These are phyloP conservation scores for Macrochelys suwanniensis DNA, from an alignment of 2,797 vertebrate species.

Conservation along the genomic window DNA sequence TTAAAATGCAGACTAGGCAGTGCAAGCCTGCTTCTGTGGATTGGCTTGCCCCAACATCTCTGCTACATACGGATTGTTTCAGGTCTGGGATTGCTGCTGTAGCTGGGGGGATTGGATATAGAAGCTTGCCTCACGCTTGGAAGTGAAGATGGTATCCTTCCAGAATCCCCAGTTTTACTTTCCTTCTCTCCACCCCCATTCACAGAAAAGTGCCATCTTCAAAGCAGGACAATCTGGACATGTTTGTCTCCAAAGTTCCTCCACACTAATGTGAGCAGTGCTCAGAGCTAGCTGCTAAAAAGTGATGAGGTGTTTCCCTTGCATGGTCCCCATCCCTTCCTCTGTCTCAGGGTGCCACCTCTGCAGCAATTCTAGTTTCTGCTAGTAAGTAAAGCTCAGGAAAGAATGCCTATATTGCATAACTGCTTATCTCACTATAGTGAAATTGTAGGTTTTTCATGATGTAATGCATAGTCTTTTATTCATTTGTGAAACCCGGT, in stretches of 20 bases:
- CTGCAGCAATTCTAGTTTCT: background rate
- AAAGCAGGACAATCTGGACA: background rate
- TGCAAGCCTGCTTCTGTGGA: background rate
- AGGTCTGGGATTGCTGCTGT: background rate
- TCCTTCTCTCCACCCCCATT: background rate
- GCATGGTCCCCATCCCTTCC: background rate
- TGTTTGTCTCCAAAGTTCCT: background rate
- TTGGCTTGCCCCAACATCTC: background rate
- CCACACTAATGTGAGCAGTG: background rate
- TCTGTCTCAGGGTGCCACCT: background rate
- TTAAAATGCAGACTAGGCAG: background rate
- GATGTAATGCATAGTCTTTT: background rate
- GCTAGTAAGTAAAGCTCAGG: background rate
- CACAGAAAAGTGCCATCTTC: background rate
- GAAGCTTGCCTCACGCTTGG: background rate
- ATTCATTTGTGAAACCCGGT: background rate
- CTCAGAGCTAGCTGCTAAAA: background rate
- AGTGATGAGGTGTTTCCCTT: background rate
- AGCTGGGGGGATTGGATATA: background rate
- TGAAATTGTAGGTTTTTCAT: background rate
- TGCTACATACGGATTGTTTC: background rate
- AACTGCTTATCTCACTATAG: background rate
- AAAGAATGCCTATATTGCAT: background rate
- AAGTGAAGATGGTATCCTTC: background rate
- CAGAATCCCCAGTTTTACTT: background rate